Conservation (phyloP, 2,888 invertebrate genomes). For the Ormyrus nitidulus region DNA sequence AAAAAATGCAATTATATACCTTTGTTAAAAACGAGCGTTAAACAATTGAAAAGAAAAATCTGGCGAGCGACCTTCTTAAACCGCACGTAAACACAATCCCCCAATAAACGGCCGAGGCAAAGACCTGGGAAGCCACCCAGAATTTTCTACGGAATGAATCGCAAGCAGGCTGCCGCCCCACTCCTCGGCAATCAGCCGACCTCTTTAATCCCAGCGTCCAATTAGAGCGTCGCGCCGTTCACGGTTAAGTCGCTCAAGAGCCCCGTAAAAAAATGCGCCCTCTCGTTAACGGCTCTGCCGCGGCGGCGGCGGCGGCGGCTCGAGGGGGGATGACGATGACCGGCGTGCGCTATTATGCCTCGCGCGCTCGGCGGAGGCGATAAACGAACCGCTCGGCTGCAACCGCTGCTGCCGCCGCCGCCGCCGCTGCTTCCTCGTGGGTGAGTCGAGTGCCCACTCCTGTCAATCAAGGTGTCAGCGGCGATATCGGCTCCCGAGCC, state of each 20-base stretch:
- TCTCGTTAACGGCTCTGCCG: constrained; percentile 39
- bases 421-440: neutral
- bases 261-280: constrained; percentile 34
- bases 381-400: constrained; percentile 32
- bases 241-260: constrained; percentile 4
- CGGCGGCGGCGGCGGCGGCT: neutral
- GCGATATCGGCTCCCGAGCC: constrained; percentile 15
- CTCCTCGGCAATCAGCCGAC: constrained; percentile 10
- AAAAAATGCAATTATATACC: too few species aligned
- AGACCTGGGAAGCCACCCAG: too few species aligned
- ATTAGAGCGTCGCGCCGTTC: constrained; percentile 28
- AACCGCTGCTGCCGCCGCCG: neutral
- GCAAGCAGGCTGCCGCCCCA: too few species aligned
- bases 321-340: neutral
- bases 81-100: too few species aligned
- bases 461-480: constrained; percentile 53
- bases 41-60: too few species aligned
- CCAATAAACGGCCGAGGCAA: too few species aligned
- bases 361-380: constrained; percentile 7
- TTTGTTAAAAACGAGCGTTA: too few species aligned
- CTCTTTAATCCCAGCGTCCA: constrained; percentile 37
- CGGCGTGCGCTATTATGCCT: neutral
- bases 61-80: too few species aligned
- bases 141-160: too few species aligned
- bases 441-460: constrained; percentile 8